Evolutionary conservation across 2,888 invertebrate species (phyloP).

Genomic region (Eupithecia tripunctaria): DNA sequence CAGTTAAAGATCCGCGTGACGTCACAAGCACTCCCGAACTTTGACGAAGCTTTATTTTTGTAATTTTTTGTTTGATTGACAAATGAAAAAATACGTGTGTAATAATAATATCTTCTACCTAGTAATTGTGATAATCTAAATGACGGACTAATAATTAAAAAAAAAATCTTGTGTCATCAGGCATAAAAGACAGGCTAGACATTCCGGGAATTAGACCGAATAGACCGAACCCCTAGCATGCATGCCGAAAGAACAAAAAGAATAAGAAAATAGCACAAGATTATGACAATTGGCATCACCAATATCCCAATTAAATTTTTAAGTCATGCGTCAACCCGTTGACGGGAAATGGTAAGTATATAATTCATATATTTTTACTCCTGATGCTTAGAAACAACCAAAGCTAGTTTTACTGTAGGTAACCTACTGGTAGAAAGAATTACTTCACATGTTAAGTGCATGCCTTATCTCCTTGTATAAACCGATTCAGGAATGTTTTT

Average conservation of each 20-base stretch:
- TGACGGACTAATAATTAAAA: no score
- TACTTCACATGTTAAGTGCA: neutral
- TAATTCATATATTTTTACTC: neutral
- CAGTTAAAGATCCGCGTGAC: no score
- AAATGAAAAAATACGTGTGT: no score
- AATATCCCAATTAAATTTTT: neutral
- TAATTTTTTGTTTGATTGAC: no score
- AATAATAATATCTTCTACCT: no score
- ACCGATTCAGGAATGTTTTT: slow-evolving; percentile 10
- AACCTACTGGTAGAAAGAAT: neutral
- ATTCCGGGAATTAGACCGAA: no score
- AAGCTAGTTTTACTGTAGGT: neutral
- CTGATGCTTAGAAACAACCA: neutral
- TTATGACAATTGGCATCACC: neutral
- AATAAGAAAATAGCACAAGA: neutral
- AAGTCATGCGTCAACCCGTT: neutral
- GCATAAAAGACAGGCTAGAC: no score
- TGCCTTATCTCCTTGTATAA: slow-evolving; percentile 16
- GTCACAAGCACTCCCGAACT: no score
- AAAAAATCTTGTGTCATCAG: no score
- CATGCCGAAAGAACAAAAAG: neutral
- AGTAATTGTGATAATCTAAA: no score
- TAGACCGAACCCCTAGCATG: no score
- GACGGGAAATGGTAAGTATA: neutral
- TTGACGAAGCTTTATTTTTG: no score